phyloP scores from a whole-genome alignment of 1,140 invertebrate genomes.

The Trichonephila clavata region DNA sequence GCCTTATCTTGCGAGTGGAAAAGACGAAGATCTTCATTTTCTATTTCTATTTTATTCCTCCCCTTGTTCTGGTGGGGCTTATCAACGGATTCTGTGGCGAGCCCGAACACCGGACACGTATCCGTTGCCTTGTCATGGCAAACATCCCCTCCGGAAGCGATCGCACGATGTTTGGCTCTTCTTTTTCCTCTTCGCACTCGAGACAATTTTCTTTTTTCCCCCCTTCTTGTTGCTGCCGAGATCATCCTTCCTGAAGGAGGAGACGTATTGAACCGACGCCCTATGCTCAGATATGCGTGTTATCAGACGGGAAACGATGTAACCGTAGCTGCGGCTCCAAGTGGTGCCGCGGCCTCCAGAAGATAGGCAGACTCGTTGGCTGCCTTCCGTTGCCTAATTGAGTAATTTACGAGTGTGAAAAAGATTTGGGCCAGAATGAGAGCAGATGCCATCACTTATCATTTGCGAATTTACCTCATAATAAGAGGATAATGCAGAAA shows the following conservation, averaged over 20 bases:
- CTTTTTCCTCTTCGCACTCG: slow-evolving; percentile 40
- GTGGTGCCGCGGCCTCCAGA: neutral
- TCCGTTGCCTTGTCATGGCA: slow-evolving; percentile 55
- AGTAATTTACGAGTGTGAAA: slow-evolving; percentile 59
- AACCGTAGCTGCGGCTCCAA: slow-evolving; percentile 41
- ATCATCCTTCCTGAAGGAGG: slow-evolving; percentile 70
- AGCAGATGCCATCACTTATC: slow-evolving; percentile 33
- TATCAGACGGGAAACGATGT: slow-evolving; percentile 63
- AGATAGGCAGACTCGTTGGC: neutral
- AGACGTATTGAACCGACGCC: slow-evolving; percentile 45
- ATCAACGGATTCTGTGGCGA: slow-evolving; percentile 65
- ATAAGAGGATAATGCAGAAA: neutral
- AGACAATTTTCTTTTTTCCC: slow-evolving; percentile 22
- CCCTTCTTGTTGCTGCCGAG: slow-evolving; percentile 13
- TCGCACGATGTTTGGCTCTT: slow-evolving; percentile 56
- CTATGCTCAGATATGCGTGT: slow-evolving; percentile 8
- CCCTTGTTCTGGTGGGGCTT: neutral
- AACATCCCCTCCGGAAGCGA: slow-evolving; percentile 72
- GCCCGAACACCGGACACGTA: slow-evolving; percentile 61
- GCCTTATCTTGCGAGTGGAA: neutral
- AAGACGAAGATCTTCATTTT: slow-evolving; percentile 49
- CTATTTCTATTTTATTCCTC: slow-evolving; percentile 62
- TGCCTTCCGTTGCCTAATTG: slow-evolving; percentile 66
- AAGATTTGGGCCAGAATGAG: neutral
- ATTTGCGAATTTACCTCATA: slow-evolving; percentile 21